Conservation (phyloP, 2,797 vertebrate species). For the Nasua narica region DNA sequence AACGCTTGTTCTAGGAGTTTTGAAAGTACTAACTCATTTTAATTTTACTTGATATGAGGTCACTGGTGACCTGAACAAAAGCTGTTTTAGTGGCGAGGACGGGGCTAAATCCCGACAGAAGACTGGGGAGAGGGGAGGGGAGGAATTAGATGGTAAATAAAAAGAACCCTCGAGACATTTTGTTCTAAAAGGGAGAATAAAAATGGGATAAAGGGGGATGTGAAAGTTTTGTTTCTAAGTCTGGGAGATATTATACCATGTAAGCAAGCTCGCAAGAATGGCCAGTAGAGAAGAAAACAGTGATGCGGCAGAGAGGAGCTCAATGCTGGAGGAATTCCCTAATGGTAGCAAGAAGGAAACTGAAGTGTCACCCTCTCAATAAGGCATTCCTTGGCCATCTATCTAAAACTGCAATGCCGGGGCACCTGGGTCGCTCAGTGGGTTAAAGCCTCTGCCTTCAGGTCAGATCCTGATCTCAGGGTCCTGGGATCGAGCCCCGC, state of each 20-base stretch:
- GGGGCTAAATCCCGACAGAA: neutral
- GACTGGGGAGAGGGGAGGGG: neutral
- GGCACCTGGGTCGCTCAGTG: no score
- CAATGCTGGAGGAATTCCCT: neutral
- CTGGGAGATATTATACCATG: neutral
- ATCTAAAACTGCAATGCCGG: neutral
- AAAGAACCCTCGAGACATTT: neutral
- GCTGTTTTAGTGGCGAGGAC: neutral
- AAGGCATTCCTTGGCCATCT: neutral
- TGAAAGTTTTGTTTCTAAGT: neutral
- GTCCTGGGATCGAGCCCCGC: no score
- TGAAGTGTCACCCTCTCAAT: neutral
- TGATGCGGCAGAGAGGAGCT: neutral
- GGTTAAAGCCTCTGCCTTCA: no score
- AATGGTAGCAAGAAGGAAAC: neutral
- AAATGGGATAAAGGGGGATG: neutral
- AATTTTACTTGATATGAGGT: constrained; percentile 7
- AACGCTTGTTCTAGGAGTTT: neutral
- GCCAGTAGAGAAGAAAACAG: neutral
- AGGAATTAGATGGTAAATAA: neutral
- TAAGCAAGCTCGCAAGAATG: neutral
- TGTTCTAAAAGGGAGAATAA: constrained; percentile 6
- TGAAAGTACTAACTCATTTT: neutral
- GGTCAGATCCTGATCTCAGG: no score
- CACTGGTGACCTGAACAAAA: neutral